Base-by-base conservation (phyloP, 2,797 vertebrate species). In the Eremophila alpestris region DNA sequence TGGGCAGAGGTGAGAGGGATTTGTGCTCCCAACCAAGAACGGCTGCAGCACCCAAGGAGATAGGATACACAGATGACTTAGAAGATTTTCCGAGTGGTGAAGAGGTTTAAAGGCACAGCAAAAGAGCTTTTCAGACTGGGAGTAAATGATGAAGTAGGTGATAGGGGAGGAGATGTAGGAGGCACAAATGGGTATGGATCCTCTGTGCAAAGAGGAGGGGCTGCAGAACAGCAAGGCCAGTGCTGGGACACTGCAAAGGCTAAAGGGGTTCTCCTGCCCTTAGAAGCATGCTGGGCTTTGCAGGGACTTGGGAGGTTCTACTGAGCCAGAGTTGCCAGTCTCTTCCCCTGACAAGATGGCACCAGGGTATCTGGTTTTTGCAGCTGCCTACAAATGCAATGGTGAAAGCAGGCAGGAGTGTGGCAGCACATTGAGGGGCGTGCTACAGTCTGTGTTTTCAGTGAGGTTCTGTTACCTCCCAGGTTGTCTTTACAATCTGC, bases 401-500 rank as follows among this genome's bases (percentile, higher is more conserved):
- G 26, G 16, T 58, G 41, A 83, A 88, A 79, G 51, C 43, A 30
- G 38, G 62, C 64, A 62, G 45, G 46, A 93, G 76, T 3, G 45
- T 88, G 77, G 45, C 63, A 86, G 36, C 11, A 3, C 2, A 0
- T 0, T 36, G 79, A 78, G 56, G 49, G 30, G 40, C 0, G 0
- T 2, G 1, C 63, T 82, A 6, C 36, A 59, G 79, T 40, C 65
- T 73, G 7, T 26, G 2, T 38, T 38, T 38, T 87, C 48, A 68
- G 20, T 7, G 11, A 78, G 62, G 63, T 55, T 32, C 32, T 0
- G 0, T 76, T 88, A 67, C 56, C 4, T 11, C 8, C 5, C 22
- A 3, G 3, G 18, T 85, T 76, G 77, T 76, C 46, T 71, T 95
- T 75, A 91, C 7, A 2, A 5, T 52, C 38, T 62, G 26, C 29